phyloP scores from a whole-genome alignment of 2,888 invertebrate genomes.

The Cryptops parisi region DNA sequence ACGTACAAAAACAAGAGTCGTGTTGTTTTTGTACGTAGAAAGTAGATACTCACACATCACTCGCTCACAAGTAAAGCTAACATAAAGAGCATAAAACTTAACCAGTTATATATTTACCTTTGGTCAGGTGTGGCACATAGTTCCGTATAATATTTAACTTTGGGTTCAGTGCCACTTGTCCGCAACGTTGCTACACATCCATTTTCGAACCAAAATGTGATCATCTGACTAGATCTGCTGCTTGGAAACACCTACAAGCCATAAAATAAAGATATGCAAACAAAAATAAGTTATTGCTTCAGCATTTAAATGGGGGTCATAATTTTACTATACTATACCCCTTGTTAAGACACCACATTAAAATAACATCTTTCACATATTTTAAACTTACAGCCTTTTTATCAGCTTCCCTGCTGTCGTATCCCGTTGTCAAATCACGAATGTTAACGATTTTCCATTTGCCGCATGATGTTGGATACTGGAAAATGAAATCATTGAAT shows the following conservation, averaged over 20 bases:
- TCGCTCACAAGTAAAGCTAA: no score
- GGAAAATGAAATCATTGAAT: slow-evolving; percentile 19
- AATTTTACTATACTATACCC: not conserved
- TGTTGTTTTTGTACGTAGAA: no score
- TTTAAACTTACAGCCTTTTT: slow-evolving; percentile 42
- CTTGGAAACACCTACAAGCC: slow-evolving; percentile 34
- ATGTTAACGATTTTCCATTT: slow-evolving; percentile 44
- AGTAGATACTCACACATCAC: no score
- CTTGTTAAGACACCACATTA: not conserved
- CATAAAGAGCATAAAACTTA: no score
- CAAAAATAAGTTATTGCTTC: not conserved
- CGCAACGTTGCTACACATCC: slow-evolving; percentile 76
- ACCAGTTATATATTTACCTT: slow-evolving; percentile 36
- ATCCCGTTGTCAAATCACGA: slow-evolving; percentile 78
- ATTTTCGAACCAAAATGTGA: slow-evolving; percentile 79
- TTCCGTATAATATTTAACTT: slow-evolving; percentile 97
- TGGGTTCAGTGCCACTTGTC: slow-evolving; percentile 97
- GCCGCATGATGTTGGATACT: slow-evolving; percentile 37
- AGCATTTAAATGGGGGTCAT: no score
- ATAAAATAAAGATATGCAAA: slow-evolving; percentile 3
- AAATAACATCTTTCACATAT: not conserved
- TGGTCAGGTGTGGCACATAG: slow-evolving; percentile 52
- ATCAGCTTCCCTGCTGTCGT: slow-evolving; percentile 55
- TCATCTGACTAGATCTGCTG: slow-evolving; percentile 58
- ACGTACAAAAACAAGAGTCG: no score